Evolutionary conservation across 2,888 invertebrate genomes (phyloP).

Genomic region (Pimpla rufipes): DNA sequence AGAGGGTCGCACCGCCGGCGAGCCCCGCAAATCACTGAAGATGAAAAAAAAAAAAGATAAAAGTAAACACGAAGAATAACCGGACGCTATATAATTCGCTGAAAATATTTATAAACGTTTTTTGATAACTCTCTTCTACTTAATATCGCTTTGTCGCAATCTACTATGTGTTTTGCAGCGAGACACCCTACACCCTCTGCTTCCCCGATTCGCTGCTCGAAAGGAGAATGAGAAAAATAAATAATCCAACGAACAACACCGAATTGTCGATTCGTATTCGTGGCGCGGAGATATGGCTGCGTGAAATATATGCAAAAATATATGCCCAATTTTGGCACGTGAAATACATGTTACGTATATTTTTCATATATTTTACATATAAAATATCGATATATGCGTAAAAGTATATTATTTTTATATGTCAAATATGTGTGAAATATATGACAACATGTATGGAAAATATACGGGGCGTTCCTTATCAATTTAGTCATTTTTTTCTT

Average conservation of each 20-base stretch:
- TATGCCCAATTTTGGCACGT: no score
- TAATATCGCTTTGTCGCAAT: conserved; percentile 74
- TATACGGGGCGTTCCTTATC: no score
- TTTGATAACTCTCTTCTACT: conserved; percentile 80
- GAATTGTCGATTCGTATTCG: conserved; percentile 27
- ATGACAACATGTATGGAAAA: conserved; percentile 6
- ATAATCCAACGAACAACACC: neutral
- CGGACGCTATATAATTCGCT: conserved; percentile 62
- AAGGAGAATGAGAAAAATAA: conserved; percentile 26
- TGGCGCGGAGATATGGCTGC: no score
- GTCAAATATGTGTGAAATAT: neutral
- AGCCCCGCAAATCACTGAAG: neutral
- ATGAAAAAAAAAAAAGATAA: conserved; percentile 4
- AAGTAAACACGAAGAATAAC: conserved; percentile 32
- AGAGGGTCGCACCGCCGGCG: neutral
- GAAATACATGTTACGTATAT: no score
- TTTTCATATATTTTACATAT: no score
- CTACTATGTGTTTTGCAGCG: conserved; percentile 76
- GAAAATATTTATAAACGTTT: conserved; percentile 79
- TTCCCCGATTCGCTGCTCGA: conserved; percentile 20
- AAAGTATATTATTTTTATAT: no score
- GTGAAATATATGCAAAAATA: no score
- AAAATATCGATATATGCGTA: no score
- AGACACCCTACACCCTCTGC: conserved; percentile 27
- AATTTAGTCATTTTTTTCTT: no score